These are phyloP conservation scores for Gasteruption jaculator DNA, from an alignment of 2,888 invertebrate genomes.

Conservation along the genomic window DNA sequence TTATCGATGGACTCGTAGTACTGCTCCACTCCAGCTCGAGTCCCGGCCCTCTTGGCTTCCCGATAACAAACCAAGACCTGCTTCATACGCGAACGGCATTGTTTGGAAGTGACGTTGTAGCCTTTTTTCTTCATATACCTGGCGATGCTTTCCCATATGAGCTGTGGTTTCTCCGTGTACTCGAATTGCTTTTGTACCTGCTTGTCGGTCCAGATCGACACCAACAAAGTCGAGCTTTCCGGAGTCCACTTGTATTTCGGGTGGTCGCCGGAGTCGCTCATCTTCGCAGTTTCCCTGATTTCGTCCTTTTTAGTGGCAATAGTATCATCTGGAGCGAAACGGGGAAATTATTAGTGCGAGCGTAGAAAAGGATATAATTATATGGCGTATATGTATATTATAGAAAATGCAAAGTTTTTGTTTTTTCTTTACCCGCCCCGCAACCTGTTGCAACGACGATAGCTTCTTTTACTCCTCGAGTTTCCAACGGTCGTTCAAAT, in stretches of 20 bases:
- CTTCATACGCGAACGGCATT: constrained; percentile 49
- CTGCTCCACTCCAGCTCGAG: constrained; percentile 43
- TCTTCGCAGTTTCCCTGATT: constrained; percentile 15
- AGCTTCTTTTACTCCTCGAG: no score
- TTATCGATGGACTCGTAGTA: constrained; percentile 47
- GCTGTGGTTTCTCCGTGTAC: constrained; percentile 40
- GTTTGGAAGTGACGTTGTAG: constrained; percentile 44
- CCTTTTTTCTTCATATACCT: constrained; percentile 48
- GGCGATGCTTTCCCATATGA: constrained; percentile 48
- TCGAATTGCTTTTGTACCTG: constrained; percentile 48
- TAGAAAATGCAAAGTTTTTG: no score
- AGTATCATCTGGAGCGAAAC: no score
- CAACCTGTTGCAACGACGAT: no score
- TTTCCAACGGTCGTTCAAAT: no score
- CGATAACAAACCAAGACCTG: constrained; percentile 48
- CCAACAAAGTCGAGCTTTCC: constrained; percentile 45
- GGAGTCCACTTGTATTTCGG: constrained; percentile 48
- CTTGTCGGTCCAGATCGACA: constrained; percentile 48
- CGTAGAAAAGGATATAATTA: no score
- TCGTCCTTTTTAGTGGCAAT: no score
- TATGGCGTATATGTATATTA: no score
- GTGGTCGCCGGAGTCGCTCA: constrained; percentile 39
- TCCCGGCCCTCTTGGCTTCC: constrained; percentile 45
- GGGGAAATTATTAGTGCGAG: no score
- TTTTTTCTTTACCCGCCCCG: no score